Percentiles rank a stretch among this genome's conserved stretches.
Conservation (phyloP, 1,140 invertebrate species). For the Trichonephila clavipes region DNA sequence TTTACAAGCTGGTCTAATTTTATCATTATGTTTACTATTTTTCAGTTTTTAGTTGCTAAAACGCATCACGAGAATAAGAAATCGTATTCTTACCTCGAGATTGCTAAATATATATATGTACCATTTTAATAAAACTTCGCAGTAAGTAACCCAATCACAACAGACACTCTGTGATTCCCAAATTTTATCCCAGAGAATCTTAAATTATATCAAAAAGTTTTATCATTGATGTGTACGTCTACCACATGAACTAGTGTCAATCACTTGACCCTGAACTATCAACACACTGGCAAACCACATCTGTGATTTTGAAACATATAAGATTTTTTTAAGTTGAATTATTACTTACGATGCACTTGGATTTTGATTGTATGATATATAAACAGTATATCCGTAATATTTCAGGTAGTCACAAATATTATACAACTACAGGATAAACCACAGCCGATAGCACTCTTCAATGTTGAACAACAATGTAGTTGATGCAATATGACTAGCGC, state of each 20-base stretch:
- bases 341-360: background rate
- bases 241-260: background rate
- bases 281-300: background rate
- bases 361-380: background rate
- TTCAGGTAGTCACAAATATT: background rate
- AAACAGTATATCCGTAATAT: background rate
- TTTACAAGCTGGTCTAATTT: too few relatives aligned
- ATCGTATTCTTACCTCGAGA: too few relatives aligned
- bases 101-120: too few relatives aligned
- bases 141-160: too few relatives aligned
- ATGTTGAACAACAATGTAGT: background rate
- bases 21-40: too few relatives aligned
- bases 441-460: background rate
- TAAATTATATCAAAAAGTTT: too few relatives aligned
- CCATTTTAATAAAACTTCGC: too few relatives aligned
- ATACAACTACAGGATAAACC: background rate
- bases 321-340: background rate
- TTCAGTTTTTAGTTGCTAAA: too few relatives aligned
- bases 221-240: background rate
- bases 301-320: background rate
- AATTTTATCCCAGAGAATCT: too few relatives aligned
- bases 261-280: conserved; percentile 27
- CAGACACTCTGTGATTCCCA: too few relatives aligned
- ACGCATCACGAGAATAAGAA: too few relatives aligned
- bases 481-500: conserved; percentile 17